Evolutionary conservation across 2,888 invertebrate genomes (phyloP).

Genomic region (Pheosia gnoma): DNA sequence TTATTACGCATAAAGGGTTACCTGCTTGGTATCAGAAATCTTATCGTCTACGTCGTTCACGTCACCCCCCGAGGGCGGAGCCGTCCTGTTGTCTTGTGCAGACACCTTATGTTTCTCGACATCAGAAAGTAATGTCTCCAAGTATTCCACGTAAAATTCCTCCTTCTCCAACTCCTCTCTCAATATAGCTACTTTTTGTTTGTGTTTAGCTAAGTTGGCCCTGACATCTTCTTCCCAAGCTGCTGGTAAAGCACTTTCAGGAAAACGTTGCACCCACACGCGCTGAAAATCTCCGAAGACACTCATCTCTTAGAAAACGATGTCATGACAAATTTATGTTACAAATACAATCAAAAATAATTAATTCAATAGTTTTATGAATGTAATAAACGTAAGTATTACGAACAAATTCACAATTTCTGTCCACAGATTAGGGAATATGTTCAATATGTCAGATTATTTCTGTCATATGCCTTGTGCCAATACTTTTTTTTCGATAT

Average conservation of each 20-base stretch:
- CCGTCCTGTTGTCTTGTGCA: conserved; percentile 75
- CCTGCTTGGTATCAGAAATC: conserved; percentile 77
- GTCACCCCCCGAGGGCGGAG: conserved; percentile 78
- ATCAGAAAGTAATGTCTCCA: conserved; percentile 92
- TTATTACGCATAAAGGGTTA: conserved; percentile 42
- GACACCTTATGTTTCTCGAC: conserved; percentile 91
- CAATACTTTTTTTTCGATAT: too few species aligned
- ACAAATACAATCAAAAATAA: conserved; percentile 52
- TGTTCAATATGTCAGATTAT: too few species aligned
- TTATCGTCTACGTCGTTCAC: conserved; percentile 74
- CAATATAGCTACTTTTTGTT: conserved; percentile 91
- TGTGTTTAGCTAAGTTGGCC: conserved; percentile 94
- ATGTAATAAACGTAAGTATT: conserved; percentile 54
- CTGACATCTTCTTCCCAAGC: conserved; percentile 97
- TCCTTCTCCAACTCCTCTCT: conserved; percentile 95
- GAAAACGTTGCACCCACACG: conserved; percentile 96
- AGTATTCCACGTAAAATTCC: conserved; percentile 94
- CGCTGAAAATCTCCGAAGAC: conserved; percentile 96
- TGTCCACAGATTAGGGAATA: too few species aligned
- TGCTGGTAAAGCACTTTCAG: conserved; percentile 94
- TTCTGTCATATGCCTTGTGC: too few species aligned
- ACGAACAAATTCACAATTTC: conserved; percentile 33
- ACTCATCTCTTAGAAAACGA: conserved; percentile 88
- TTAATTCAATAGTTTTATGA: conserved; percentile 40
- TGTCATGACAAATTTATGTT: conserved; percentile 81